These are phyloP conservation scores for Flabesymbios commensalis DNA, from an alignment of 2,888 invertebrate genomes.

Conservation along the genomic window DNA sequence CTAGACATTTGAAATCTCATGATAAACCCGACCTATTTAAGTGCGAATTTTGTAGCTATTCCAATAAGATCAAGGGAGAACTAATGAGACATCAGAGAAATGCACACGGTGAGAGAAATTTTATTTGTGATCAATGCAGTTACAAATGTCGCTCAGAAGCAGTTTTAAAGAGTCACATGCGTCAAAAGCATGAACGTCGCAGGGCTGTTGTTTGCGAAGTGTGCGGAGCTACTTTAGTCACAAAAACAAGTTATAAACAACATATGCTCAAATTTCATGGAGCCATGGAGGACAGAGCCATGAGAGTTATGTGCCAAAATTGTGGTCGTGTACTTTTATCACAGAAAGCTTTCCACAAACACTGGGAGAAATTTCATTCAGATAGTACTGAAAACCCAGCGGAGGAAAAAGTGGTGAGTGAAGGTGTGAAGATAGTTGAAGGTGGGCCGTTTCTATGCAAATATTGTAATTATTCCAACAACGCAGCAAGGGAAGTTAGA, in stretches of 20 bases:
- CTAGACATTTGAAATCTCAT: slow-evolving; percentile 10
- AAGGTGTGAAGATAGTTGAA: not conserved
- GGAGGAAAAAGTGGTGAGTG: slow-evolving; percentile 1
- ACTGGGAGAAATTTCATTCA: slow-evolving; percentile 6
- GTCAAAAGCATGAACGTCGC: slow-evolving; percentile 3
- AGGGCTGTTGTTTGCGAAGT: slow-evolving; percentile 3
- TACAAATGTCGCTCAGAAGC: not conserved
- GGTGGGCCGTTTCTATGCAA: slow-evolving; percentile 3
- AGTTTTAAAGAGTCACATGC: slow-evolving; percentile 12
- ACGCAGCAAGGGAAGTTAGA: slow-evolving; percentile 3
- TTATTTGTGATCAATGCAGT: slow-evolving; percentile 1
- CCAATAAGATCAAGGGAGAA: slow-evolving; percentile 1
- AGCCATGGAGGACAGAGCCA: not conserved
- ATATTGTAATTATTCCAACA: slow-evolving; percentile 2
- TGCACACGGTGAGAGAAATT: slow-evolving; percentile 10
- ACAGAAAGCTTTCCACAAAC: not conserved
- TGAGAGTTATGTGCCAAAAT: slow-evolving; percentile 1
- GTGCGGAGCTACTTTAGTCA: slow-evolving; percentile 2
- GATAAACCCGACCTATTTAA: slow-evolving; percentile 1
- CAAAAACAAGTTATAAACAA: not conserved
- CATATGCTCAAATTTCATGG: not conserved
- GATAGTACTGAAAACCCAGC: not conserved
- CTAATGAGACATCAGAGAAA: slow-evolving; percentile 12
- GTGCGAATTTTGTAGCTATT: slow-evolving; percentile 8
- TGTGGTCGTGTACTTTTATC: slow-evolving; percentile 8